Evolutionary conservation across 2,888 invertebrate species (phyloP), one percentile per base, ranked within the genome.

Genomic region (Trachelus iudaicus): DNA sequence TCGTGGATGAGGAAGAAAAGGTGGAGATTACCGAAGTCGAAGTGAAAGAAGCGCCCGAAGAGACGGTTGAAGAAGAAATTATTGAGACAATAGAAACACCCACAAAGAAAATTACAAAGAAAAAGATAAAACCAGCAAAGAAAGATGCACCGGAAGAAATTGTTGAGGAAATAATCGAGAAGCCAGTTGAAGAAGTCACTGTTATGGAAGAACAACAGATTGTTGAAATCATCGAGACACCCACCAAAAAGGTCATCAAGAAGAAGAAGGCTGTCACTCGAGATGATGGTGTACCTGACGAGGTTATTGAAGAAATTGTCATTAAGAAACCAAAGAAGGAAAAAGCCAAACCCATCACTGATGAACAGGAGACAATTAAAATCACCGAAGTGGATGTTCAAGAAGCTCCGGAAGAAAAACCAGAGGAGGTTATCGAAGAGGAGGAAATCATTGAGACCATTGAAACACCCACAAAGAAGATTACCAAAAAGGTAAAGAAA

Each of bases 271-370:
- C 83, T 75, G 69, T 80, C 11, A 75, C 76, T 4, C 35, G 56
- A 31, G 79, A 81, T 56, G 83, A 84, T 69, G 83, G 86, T 71
- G 79, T 85, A n/a, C 75, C 85, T 12, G 84, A 86, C 35, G 90
- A 89, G 79, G 79, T 83, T 12, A 81, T 86, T 34, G 85, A 89
- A 69, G 87, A 88, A 73, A 83, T 88, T 40, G 75, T 81, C 11
- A 83, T 79, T 1, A 83, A 83, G 68, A 80, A 84, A 77, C 82
- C 81, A 15, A 73, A 79, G 1, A 76, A 78, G 40, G 80, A 81
- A 56, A 79, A 81, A 71, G 84, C 82, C 11, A 81, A 85, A 69
- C 77, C 79, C 31, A 76, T 76, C 69, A 68, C 84, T 34, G 86
- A 86, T 68, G 83, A 83, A 4, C 76, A 73, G 11, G 80, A 83